Base-by-base conservation (phyloP, 2,113 vertebrate genomes). In the Labeo rohita region DNA sequence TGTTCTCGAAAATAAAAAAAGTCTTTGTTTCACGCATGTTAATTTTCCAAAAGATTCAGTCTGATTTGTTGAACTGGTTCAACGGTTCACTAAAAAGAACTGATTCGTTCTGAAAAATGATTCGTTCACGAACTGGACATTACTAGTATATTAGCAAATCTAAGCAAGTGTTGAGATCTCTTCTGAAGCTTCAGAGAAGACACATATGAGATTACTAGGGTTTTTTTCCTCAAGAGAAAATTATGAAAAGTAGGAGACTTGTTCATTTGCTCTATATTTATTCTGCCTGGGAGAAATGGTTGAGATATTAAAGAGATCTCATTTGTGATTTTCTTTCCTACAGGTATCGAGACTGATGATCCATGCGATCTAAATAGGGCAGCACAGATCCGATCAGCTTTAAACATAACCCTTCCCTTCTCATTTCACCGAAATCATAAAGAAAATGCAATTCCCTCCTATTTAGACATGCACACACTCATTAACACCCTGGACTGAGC, bases 391-490 rank as follows among this genome's bases (percentile, higher is more conserved):
- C 10, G n/a, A 47, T n/a, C 43, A 23, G 43, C 45, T 75, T 52
- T 49, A 0, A 76, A 76, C 74, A 56, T 8, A 52, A 54, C 61
- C 39, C 21, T 61, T 23, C 36, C 70, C 36, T 45, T 73, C 36
- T 78, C 23, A 70, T 63, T 59, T 47, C 83, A 54, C 21, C 65
- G 90, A 89, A 82, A 28, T 70, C 16, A 80, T 39, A 75, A 4
- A 84, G 61, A 75, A 54, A 81, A 77, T 47, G 49, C 43, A 59
- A n/a, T 15, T 34, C 2, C n/a, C 73, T 28, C 11, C 18, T 21
- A 73, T 43, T 72, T n/a, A 49, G 15, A 80, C 75, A 87, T 81
- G 65, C 34, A 63, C 47, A 87, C 36, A 66, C 86, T 68, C 79
- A 83, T 84, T 85, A 77, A 73, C 16, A 72, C 28, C 82, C 15